Base-by-base conservation (phyloP, 1,140 invertebrate genomes). In the Drosophila bocqueti region DNA sequence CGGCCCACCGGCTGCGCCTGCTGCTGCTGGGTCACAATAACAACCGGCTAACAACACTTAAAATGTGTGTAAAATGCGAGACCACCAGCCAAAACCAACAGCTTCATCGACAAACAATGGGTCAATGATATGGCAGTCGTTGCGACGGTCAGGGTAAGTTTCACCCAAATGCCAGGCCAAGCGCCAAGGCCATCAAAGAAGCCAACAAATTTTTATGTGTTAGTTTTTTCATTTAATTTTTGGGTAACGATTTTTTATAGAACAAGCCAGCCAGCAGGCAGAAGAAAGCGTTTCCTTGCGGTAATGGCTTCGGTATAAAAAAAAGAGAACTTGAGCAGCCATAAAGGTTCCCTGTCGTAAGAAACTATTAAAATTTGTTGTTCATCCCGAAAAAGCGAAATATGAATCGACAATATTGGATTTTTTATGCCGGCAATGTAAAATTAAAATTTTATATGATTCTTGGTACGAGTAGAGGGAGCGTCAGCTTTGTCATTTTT, bases 21-120 rank as follows among this genome's bases (percentile, higher is more conserved):
- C 36, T 21, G 24, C 55, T 24, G 50, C 24, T 64, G 59, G 42
- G 49, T 61, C 66, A 71, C 80, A 79, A 76, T 87, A 86, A 87
- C 83, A 86, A 86, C 84, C 75, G 76, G 73, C 80, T 73, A 87
- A 87, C 83, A 87, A 77, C 80, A 87, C 83, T 87, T 87, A 87
- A 87, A 87, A 87, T 81, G 80, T 83, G 80, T 87, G 83, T 87
- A 83, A 89, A 89, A 79, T 89, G 76, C 71, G 71, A 75, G 72
- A 79, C 76, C 68, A 55, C 76, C 83, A 76, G 66, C 66, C 66
- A 67, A 74, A 78, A 77, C 36, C 76, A 86, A 87, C 79, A 67
- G 61, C 79, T 86, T 86, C 76, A 86, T 86, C 26, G 26, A 47
- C 72, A 69, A 64, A 81, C 82, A 76, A 86, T 83, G 72, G 84